Conservation (phyloP, 2,888 invertebrate species). For the Agonopterix alstromeriana region DNA sequence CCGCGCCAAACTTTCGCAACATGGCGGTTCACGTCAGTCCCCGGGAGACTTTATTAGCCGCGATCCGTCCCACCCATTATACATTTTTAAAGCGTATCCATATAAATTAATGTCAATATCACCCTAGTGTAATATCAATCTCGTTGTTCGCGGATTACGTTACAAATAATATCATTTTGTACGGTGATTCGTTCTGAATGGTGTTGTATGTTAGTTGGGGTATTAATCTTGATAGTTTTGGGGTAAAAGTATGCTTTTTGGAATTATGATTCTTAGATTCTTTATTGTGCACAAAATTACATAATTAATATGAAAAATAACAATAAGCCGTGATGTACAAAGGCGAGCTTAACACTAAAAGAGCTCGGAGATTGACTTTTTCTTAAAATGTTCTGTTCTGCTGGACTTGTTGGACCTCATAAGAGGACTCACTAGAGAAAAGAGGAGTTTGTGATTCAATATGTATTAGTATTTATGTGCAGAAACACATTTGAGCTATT, state of each 20-base stretch:
- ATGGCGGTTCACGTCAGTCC: slow-evolving; percentile 26
- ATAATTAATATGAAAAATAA: too few species aligned
- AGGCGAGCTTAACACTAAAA: too few species aligned
- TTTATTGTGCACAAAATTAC: too few species aligned
- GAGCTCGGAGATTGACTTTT: too few species aligned
- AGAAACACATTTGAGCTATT: too few species aligned
- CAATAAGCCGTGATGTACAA: too few species aligned
- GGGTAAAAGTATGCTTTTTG: background rate
- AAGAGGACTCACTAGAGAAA: too few species aligned
- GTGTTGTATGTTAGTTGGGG: slow-evolving; percentile 41
- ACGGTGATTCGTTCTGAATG: slow-evolving; percentile 75
- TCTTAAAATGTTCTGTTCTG: too few species aligned
- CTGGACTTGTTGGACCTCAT: too few species aligned
- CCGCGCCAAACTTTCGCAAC: slow-evolving; percentile 37
- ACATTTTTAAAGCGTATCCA: slow-evolving; percentile 77
- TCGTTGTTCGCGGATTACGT: slow-evolving; percentile 74
- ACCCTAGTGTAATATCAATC: slow-evolving; percentile 74
- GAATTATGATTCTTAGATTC: too few species aligned
- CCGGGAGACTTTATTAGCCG: slow-evolving; percentile 68
- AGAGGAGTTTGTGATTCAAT: too few species aligned
- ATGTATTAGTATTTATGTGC: too few species aligned
- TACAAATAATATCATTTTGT: slow-evolving; percentile 76
- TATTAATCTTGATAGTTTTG: slow-evolving; percentile 34
- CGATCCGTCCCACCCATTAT: slow-evolving; percentile 64
- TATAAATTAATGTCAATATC: slow-evolving; percentile 76